Evolutionary conservation across 2,113 vertebrate genomes (phyloP).

Genomic region (Aspiorhynchus laticeps): DNA sequence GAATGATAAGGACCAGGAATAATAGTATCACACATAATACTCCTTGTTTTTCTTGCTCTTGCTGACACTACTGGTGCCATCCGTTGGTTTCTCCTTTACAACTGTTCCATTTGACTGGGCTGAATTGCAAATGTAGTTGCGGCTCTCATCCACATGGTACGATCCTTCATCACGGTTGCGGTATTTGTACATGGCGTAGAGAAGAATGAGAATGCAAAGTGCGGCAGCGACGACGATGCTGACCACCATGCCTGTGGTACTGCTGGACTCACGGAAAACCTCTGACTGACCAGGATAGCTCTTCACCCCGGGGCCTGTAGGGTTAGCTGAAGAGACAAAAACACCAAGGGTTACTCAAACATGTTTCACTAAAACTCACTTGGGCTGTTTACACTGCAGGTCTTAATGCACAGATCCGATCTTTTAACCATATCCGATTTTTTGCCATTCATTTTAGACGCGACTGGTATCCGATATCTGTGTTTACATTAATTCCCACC

Average conservation of each 20-base stretch:
- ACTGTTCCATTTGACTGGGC: conserved; percentile 97
- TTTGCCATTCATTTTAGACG: too few relatives aligned
- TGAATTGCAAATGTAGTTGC: conserved; percentile 99
- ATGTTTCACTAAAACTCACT: not conserved
- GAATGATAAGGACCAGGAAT: conserved; percentile 59
- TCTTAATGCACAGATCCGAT: too few relatives aligned
- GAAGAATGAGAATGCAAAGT: conserved; percentile 97
- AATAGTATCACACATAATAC: conserved; percentile 93
- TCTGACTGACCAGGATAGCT: conserved; percentile 86
- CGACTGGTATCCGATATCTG: too few relatives aligned
- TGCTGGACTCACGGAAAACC: conserved; percentile 94
- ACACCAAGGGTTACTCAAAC: conserved; percentile 24
- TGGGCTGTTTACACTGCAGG: too few relatives aligned
- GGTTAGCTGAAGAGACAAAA: conserved; percentile 83
- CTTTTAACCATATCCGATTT: too few relatives aligned
- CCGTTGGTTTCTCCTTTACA: conserved; percentile 94
- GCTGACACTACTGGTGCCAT: conserved; percentile 88
- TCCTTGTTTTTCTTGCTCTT: conserved; percentile 99
- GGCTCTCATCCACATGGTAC: conserved; percentile 87
- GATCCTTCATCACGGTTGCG: conserved; percentile 84
- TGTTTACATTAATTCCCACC: too few relatives aligned
- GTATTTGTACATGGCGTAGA: conserved; percentile 99
- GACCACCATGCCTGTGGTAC: conserved; percentile 98
- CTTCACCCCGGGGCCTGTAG: conserved; percentile 85
- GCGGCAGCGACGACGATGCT: conserved; percentile 95